Conservation (phyloP, 2,888 invertebrate species). For the Machimus rusticus region DNA sequence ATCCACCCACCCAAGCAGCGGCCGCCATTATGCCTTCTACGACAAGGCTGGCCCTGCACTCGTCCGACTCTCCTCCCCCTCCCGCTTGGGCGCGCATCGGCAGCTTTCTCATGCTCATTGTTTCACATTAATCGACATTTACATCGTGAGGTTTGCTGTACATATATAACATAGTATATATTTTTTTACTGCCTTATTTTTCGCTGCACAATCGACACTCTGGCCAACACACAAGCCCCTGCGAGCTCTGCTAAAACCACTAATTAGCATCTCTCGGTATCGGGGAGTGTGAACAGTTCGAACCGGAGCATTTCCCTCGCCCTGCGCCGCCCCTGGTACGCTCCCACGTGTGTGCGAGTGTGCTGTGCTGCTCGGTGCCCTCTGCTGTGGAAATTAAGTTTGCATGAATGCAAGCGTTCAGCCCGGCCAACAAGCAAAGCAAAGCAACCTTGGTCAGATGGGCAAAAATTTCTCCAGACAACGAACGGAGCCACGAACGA, state of each 20-base stretch:
- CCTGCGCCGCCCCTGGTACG: neutral
- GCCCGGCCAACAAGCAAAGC: neutral
- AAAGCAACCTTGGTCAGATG: conserved; percentile 32
- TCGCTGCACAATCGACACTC: neutral
- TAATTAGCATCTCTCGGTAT: conserved; percentile 24
- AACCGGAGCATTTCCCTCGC: neutral
- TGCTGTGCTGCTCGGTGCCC: too few species aligned
- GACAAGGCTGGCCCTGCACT: neutral
- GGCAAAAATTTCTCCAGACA: neutral
- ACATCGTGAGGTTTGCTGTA: neutral
- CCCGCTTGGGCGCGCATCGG: neutral
- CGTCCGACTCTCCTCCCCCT: neutral
- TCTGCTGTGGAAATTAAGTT: neutral
- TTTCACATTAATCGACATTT: conserved; percentile 30
- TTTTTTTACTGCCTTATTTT: neutral
- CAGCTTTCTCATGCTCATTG: conserved; percentile 22
- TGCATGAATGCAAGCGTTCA: neutral
- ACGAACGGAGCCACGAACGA: neutral
- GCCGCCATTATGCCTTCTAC: neutral
- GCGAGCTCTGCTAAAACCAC: neutral
- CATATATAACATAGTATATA: neutral
- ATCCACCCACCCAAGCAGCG: neutral
- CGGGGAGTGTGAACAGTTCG: conserved; percentile 2
- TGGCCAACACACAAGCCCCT: neutral
- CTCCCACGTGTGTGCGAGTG: neutral